A percentile compares a stretch with the other conserved stretches of the same genome.
Evolutionary conservation across 1,140 invertebrate species (phyloP).

Genomic region (Bombus huntii): DNA sequence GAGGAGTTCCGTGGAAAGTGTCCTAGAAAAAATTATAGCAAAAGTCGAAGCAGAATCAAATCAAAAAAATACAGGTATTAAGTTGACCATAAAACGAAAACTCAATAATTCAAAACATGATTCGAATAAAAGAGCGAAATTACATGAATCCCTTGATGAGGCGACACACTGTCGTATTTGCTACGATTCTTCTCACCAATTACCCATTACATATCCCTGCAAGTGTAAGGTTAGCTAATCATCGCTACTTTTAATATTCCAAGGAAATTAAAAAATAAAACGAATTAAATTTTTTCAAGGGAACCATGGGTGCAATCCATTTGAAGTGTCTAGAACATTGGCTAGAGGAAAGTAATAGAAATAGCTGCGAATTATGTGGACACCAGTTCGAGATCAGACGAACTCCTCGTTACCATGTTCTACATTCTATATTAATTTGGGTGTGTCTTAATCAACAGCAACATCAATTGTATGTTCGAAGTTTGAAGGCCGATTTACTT

Average conservation of each 20-base stretch:
- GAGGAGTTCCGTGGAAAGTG: conserved; percentile 45
- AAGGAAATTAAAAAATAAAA: background rate
- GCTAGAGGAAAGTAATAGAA: conserved; percentile 80
- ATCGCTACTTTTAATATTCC: background rate
- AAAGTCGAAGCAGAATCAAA: conserved; percentile 60
- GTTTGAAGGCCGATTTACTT: conserved; percentile 77
- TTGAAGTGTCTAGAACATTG: conserved; percentile 83
- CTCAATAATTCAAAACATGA: conserved; percentile 13
- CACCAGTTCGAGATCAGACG: conserved; percentile 70
- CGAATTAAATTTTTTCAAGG: conserved; percentile 66
- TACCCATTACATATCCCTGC: conserved; percentile 72
- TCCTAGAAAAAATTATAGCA: conserved; percentile 66
- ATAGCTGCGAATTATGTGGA: conserved; percentile 79
- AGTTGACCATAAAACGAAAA: conserved; percentile 22
- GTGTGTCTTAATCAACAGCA: conserved; percentile 67
- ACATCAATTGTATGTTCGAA: conserved; percentile 70
- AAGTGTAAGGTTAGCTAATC: conserved; percentile 70
- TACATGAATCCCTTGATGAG: conserved; percentile 55
- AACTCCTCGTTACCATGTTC: conserved; percentile 69
- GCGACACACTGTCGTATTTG: conserved; percentile 74
- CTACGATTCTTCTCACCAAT: conserved; percentile 66
- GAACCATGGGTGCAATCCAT: conserved; percentile 84
- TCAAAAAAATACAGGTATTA: conserved; percentile 14
- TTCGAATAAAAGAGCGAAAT: conserved; percentile 43
- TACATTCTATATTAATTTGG: conserved; percentile 72